phyloP scores from a whole-genome alignment of 1,140 invertebrate species.

The Phocides pigmalion region DNA sequence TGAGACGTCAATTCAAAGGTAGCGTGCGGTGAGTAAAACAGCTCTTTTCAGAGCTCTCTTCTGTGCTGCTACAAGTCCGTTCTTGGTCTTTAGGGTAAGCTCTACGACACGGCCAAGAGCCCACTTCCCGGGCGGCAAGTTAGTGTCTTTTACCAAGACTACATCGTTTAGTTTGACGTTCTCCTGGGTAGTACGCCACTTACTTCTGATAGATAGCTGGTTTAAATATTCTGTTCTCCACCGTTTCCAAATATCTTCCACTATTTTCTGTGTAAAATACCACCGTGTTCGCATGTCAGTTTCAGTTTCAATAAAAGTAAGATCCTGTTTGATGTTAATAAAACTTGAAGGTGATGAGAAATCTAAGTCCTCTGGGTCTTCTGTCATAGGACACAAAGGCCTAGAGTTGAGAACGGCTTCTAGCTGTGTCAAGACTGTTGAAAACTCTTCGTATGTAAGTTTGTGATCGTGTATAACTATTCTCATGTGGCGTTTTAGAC shows the following conservation, averaged over 20 bases:
- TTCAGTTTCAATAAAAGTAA: slow-evolving; percentile 36
- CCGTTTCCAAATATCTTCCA: slow-evolving; percentile 39
- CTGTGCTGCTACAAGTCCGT: too few species aligned
- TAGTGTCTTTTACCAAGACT: slow-evolving; percentile 35
- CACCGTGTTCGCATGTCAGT: slow-evolving; percentile 40
- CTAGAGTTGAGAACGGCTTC: slow-evolving; percentile 7
- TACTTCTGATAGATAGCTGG: slow-evolving; percentile 46
- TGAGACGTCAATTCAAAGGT: too few species aligned
- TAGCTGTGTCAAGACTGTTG: slow-evolving; percentile 4
- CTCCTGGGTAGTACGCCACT: slow-evolving; percentile 39
- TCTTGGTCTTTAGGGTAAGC: slow-evolving; percentile 20
- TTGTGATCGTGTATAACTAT: too few species aligned
- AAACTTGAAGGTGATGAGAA: slow-evolving; percentile 45
- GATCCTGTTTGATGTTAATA: slow-evolving; percentile 38
- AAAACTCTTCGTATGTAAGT: slow-evolving; percentile 56
- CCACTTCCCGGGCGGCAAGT: slow-evolving; percentile 22
- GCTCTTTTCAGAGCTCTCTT: too few species aligned
- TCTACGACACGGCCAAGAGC: slow-evolving; percentile 13
- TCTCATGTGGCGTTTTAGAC: slow-evolving; percentile 26
- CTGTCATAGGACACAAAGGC: slow-evolving; percentile 30
- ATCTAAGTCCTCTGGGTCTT: slow-evolving; percentile 10
- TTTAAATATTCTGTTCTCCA: slow-evolving; percentile 53
- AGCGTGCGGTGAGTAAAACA: too few species aligned
- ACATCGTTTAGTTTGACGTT: slow-evolving; percentile 28
- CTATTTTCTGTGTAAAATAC: slow-evolving; percentile 40